Percentiles rank a stretch among this genome's conserved stretches.
phyloP scores from a whole-genome alignment of 1,140 invertebrate genomes.

The Elymnias hypermnestra region DNA sequence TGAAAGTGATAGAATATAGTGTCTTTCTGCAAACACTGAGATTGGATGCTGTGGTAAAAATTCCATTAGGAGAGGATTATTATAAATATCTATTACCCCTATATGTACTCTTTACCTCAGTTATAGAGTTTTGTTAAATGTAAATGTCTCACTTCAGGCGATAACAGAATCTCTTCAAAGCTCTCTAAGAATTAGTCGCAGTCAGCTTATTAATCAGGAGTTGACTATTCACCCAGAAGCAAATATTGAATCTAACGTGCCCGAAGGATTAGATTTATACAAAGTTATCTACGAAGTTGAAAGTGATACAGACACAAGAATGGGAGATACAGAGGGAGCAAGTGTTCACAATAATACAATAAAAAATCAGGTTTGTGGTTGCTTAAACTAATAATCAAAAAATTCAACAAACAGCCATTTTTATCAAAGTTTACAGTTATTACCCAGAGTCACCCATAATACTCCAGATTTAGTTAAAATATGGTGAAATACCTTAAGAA shows the following conservation, averaged over 20 bases:
- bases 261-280: conserved; percentile 56
- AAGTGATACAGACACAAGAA: conserved; percentile 49
- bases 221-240: conserved; percentile 61
- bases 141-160: conserved; percentile 38
- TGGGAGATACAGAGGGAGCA: conserved; percentile 48
- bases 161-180: conserved; percentile 57
- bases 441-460: no score
- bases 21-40: no score
- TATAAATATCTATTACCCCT: no score
- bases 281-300: conserved; percentile 63
- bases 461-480: no score
- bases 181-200: conserved; percentile 52
- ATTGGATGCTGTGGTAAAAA: no score
- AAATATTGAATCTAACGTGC: conserved; percentile 62
- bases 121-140: neutral
- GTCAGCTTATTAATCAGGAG: conserved; percentile 61
- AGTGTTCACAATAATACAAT: conserved; percentile 34
- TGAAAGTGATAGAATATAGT: no score
- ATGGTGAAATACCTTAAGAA: no score
- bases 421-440: no score
- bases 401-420: no score
- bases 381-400: no score
- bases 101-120: no score
- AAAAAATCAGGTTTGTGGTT: conserved; percentile 39
- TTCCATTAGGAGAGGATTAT: no score